Evolutionary conservation across 2,888 invertebrate species (phyloP).

Genomic region (Aleiodes leptofemur): DNA sequence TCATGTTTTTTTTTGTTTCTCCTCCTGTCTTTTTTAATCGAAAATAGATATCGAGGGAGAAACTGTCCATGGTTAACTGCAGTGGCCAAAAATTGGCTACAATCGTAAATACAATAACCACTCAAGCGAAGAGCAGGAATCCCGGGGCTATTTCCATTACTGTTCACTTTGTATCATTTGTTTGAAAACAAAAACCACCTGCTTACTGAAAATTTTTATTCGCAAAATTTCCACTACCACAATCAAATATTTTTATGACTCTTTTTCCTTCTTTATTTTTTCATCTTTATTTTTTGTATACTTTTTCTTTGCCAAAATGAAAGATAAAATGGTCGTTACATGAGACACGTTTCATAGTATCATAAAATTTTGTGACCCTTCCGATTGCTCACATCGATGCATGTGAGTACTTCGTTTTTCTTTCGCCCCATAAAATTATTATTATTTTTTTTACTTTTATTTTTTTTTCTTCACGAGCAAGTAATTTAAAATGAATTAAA

Average conservation of each 20-base stretch:
- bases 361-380: neutral
- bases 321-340: neutral
- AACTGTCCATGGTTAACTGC: slow-evolving; percentile 3
- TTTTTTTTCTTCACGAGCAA: too few relatives aligned
- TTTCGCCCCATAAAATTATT: too few relatives aligned
- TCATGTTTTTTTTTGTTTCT: neutral
- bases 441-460: too few relatives aligned
- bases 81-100: slow-evolving; percentile 53
- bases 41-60: neutral
- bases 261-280: neutral
- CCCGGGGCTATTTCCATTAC: slow-evolving; percentile 56
- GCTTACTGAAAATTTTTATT: slow-evolving; percentile 23
- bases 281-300: neutral
- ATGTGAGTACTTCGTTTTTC: too few relatives aligned
- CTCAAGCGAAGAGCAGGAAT: slow-evolving; percentile 54
- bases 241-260: neutral
- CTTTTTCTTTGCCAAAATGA: neutral
- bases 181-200: slow-evolving; percentile 32
- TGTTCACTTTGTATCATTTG: slow-evolving; percentile 46
- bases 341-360: neutral
- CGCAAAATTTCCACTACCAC: neutral
- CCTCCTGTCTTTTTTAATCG: neutral
- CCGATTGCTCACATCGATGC: neutral
- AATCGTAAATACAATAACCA: slow-evolving; percentile 62
- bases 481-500: too few relatives aligned